Evolutionary conservation across 1,140 invertebrate species (phyloP), one percentile per base, ranked within the genome.

Genomic region (Camponotus vicinus): DNA sequence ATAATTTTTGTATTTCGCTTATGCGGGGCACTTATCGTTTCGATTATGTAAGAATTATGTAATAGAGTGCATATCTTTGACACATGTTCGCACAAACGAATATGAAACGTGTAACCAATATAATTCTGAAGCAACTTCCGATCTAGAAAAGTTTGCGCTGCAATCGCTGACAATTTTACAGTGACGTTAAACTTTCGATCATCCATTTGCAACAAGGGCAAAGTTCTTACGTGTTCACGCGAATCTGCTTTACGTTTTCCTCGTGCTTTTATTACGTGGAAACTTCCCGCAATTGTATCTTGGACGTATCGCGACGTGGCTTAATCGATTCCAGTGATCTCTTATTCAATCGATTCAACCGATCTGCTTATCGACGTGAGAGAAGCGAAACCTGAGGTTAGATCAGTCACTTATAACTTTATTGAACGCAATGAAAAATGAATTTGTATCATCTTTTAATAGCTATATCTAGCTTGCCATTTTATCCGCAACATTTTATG

Each of bases 281-380:
- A 71, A 69, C 9, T 82, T 82, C 18, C n/a, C 18, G 6, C 69
- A 27, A 34, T 55, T 71, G 40, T 61, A 59, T 37, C 52, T 59
- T 55, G 5, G 18, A 40, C 21, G 11, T 27, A 11, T 57, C 15
- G 55, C 55, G 9, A 15, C 21, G 3, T 49, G 21, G 6, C 40
- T 71, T 59, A 71, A 73, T 45, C 18, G 21, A 32, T 71, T 45
- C 11, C 27, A 4, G 6, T 7, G 13, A 61, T 61, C 55, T 82
- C n/a, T 71, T 82, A 82, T 82, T 80, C 27, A 37, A 27, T 78
- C 21, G 8, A 27, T 27, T 18, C 6, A 34, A 34, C 32, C 42
- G n/a, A 78, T 78, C 40, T 63, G 9, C 21, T 61, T 7, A 6
- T 32, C 27, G 45, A 32, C 13, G 27, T 5, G 9, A 34, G n/a